Percentiles rank a stretch among this genome's conserved stretches.
Evolutionary conservation across 2,797 vertebrate species (phyloP).

Genomic region (Psittacula derbiana): DNA sequence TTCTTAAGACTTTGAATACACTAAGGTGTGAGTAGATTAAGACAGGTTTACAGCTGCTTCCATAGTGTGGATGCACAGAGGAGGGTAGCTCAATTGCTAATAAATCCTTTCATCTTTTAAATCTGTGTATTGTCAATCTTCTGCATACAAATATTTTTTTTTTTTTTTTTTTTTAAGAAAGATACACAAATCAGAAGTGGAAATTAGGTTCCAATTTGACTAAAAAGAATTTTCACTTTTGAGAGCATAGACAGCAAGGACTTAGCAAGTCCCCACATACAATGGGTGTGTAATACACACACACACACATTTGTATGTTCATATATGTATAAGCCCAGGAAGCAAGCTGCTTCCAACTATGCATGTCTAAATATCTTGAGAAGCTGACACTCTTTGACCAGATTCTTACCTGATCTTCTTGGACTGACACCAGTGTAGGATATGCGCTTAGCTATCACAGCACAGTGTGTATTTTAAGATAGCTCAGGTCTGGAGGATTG

Average conservation of each 20-base stretch:
- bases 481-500: background rate
- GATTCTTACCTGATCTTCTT: background rate
- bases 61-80: background rate
- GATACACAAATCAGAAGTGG: background rate
- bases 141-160: background rate
- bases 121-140: fast-evolving
- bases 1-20: background rate
- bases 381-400: fast-evolving
- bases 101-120: background rate
- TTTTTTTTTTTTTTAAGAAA: background rate
- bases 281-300: fast-evolving
- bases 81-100: background rate
- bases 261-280: background rate
- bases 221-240: background rate
- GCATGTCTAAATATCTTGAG: background rate
- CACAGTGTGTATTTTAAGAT: background rate
- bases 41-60: background rate
- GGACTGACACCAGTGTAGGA: background rate
- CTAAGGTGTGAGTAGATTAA: background rate
- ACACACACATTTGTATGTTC: background rate
- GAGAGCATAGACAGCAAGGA: background rate
- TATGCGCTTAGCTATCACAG: fast-evolving
- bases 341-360: background rate
- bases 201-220: background rate
- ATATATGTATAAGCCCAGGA: background rate